Evolutionary conservation across 2,888 invertebrate genomes (phyloP).

Genomic region (Ceraclea dissimilis): DNA sequence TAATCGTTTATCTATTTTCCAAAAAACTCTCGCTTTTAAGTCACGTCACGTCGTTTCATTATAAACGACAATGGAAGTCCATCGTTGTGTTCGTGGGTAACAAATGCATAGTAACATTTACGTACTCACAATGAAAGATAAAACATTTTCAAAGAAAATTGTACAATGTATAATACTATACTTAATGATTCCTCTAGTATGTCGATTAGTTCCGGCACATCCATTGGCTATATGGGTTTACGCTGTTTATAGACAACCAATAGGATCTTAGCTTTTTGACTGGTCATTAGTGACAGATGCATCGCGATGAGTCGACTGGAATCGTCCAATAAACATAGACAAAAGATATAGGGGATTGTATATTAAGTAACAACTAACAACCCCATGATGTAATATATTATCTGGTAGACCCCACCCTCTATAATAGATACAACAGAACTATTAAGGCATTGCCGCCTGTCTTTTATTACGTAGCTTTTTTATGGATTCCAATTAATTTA

Average conservation of each 20-base stretch:
- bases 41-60: conserved; percentile 23
- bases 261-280: conserved; percentile 13
- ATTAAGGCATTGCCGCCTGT: neutral
- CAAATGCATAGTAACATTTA: conserved; percentile 4
- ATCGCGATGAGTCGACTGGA: conserved; percentile 17
- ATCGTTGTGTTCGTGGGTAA: conserved; percentile 8
- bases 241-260: conserved; percentile 14
- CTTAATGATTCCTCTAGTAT: conserved; percentile 3
- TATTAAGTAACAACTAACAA: neutral
- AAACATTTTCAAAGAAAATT: conserved; percentile 7
- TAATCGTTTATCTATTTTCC: conserved; percentile 3
- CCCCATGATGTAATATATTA: neutral
- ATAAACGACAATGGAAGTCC: conserved; percentile 14
- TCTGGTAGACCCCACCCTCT: neutral
- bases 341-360: conserved; percentile 11
- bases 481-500: conserved; percentile 19
- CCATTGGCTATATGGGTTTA: conserved; percentile 19
- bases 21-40: conserved; percentile 18
- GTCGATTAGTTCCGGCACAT: conserved; percentile 18
- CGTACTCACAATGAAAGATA: conserved; percentile 3
- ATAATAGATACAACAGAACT: too few relatives aligned
- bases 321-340: conserved; percentile 21
- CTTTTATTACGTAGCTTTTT: neutral
- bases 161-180: conserved; percentile 11
- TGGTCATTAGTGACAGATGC: conserved; percentile 23